phyloP scores from a whole-genome alignment of 2,888 invertebrate genomes.

The Lycaena phlaeas region DNA sequence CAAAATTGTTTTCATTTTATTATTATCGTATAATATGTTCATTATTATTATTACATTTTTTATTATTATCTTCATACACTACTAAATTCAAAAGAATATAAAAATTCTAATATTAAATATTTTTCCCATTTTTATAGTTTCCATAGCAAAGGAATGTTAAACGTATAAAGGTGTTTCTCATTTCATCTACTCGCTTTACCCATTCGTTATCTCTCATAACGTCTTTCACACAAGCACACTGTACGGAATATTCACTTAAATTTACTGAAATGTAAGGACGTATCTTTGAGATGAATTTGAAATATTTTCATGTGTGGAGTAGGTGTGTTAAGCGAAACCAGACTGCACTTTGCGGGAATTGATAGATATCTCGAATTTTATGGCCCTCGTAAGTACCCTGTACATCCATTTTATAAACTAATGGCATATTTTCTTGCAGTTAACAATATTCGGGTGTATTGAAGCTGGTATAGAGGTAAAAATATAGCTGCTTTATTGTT shows the following conservation, averaged over 20 bases:
- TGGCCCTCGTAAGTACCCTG: conserved; percentile 7
- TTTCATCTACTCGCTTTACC: conserved; percentile 1
- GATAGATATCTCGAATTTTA: conserved; percentile 12
- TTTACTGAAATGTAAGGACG: conserved; percentile 7
- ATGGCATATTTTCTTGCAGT: conserved; percentile 3
- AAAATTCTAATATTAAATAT: too few species aligned
- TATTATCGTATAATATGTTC: too few species aligned
- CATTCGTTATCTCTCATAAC: conserved; percentile 4
- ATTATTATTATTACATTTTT: too few species aligned
- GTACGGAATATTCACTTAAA: conserved; percentile 7
- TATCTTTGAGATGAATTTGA: conserved; percentile 6
- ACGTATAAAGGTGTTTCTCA: too few species aligned
- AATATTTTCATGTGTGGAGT: conserved; percentile 8
- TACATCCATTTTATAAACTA: conserved; percentile 3
- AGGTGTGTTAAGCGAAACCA: conserved; percentile 5
- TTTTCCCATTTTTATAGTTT: too few species aligned
- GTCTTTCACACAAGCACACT: conserved; percentile 3
- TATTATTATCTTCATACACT: too few species aligned
- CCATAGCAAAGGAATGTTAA: too few species aligned
- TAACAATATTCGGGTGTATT: neutral
- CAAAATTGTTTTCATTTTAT: too few species aligned
- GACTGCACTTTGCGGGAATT: conserved; percentile 12
- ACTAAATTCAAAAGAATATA: too few species aligned
- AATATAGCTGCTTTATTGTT: neutral
- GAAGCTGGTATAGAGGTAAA: neutral